Evolutionary conservation across 1,140 invertebrate species (phyloP).

Genomic region (Aphaenogaster rudis): DNA sequence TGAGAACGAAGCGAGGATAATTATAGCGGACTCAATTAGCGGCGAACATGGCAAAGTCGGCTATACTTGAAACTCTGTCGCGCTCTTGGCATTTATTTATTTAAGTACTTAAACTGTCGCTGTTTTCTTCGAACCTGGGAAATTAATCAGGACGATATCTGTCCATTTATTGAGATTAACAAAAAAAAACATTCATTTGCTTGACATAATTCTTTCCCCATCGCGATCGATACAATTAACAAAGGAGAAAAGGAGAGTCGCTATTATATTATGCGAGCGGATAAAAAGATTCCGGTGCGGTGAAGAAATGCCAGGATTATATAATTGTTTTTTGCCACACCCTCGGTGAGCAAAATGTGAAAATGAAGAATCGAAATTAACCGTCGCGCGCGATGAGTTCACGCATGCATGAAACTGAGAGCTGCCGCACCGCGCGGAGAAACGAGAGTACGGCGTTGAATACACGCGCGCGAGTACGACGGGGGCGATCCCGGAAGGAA

Average conservation of each 20-base stretch:
- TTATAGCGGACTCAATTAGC: constrained; percentile 20
- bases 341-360: constrained; percentile 38
- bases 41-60: no score
- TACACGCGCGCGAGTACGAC: constrained; percentile 68
- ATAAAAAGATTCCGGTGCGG: constrained; percentile 10
- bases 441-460: constrained; percentile 68
- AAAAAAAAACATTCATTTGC: not conserved
- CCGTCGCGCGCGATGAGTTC: constrained; percentile 73
- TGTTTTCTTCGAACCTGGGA: not conserved
- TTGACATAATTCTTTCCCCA: not conserved
- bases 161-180: not conserved
- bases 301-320: constrained; percentile 63
- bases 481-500: constrained; percentile 83
- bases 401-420: constrained; percentile 75
- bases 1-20: constrained; percentile 18
- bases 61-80: not conserved
- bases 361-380: constrained; percentile 72
- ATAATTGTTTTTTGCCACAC: constrained; percentile 58
- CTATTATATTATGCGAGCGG: not conserved
- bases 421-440: constrained; percentile 25
- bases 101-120: not conserved
- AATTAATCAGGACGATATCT: not conserved
- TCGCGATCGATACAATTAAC: not conserved
- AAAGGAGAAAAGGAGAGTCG: constrained; percentile 9
- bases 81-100: not conserved